Evolutionary conservation across 2,888 invertebrate genomes (phyloP), one percentile per base, ranked within the genome.

Genomic region (Melolontha melolontha): DNA sequence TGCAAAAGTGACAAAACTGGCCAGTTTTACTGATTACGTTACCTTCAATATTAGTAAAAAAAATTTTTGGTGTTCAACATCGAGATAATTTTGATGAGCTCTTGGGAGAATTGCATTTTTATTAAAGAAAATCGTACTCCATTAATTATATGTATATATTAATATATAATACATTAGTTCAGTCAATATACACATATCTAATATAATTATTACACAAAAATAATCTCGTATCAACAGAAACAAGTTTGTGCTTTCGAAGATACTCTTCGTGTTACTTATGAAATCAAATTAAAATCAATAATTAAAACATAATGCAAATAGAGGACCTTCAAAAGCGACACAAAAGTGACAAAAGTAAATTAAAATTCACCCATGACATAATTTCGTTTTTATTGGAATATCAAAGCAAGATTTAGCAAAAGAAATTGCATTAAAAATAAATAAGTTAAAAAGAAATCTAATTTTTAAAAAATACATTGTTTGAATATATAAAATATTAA

Each of bases 121-220:
- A n/a, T 16, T 16, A 17, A 59, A 70, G 63, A 16, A 14, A 52
- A 66, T 63, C 63, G 62, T 66, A 71, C 68, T 68, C 66, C 66
- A 65, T 70, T 69, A 72, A 74, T 71, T 72, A 75, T 70, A 70
- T 59, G 65, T 65, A 70, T 57, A 70, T 70, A 70, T 70, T 66
- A 66, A 64, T 70, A 74, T 79, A 78, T 79, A 76, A 79, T 79
- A 79, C 79, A 79, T 71, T 74, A 76, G 75, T 77, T 81, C 80
- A 81, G 80, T 81, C 80, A 79, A 62, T 78, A 79, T 79, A 79
- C 78, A 79, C 74, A 78, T 77, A 79, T 77, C 75, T 73, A 69
- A 67, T 72, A 73, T 74, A 69, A 71, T 66, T 71, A 68, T 47
- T 57, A 67, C 64, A 67, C 55, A 64, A 67, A 62, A 54, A 66